These are phyloP conservation scores for Drosophila tsacasi DNA, from an alignment of 1,140 invertebrate species.

Conservation along the genomic window DNA sequence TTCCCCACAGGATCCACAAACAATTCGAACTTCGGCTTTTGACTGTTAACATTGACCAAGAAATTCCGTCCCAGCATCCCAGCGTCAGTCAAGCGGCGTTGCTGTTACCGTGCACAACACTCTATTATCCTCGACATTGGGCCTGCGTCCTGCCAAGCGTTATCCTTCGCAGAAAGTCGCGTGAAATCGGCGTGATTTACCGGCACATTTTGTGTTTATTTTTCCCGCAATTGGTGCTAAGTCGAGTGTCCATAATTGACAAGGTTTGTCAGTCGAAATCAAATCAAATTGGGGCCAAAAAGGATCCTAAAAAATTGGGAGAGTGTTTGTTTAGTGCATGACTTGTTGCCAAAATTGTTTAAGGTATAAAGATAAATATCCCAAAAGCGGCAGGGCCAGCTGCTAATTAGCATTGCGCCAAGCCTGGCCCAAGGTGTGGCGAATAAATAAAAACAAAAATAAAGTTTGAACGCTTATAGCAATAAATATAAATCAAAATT, in stretches of 20 bases:
- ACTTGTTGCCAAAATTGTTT: constrained; percentile 49
- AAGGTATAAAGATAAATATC: constrained; percentile 8
- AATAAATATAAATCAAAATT: constrained; percentile 6
- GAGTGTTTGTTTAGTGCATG: constrained; percentile 35
- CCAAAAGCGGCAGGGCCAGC: background rate
- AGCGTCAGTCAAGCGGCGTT: constrained; percentile 74
- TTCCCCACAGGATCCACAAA: constrained; percentile 60
- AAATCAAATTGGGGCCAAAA: constrained; percentile 9
- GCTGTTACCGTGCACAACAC: constrained; percentile 80
- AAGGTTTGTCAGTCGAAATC: constrained; percentile 30
- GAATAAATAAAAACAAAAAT: background rate
- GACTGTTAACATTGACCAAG: constrained; percentile 76
- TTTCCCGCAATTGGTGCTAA: constrained; percentile 40
- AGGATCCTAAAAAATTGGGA: background rate
- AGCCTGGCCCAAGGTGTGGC: constrained; percentile 10
- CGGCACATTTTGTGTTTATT: constrained; percentile 45
- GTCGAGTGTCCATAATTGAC: constrained; percentile 56
- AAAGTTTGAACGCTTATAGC: background rate
- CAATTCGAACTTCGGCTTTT: constrained; percentile 63
- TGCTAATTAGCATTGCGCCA: constrained; percentile 32
- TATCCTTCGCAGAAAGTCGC: constrained; percentile 23
- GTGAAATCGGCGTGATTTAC: constrained; percentile 52
- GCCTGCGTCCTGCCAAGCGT: constrained; percentile 1
- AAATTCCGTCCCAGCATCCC: constrained; percentile 67
- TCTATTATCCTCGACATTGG: constrained; percentile 32